Evolutionary conservation across 1,140 invertebrate species (phyloP).

Genomic region (Platorchestia sp.): DNA sequence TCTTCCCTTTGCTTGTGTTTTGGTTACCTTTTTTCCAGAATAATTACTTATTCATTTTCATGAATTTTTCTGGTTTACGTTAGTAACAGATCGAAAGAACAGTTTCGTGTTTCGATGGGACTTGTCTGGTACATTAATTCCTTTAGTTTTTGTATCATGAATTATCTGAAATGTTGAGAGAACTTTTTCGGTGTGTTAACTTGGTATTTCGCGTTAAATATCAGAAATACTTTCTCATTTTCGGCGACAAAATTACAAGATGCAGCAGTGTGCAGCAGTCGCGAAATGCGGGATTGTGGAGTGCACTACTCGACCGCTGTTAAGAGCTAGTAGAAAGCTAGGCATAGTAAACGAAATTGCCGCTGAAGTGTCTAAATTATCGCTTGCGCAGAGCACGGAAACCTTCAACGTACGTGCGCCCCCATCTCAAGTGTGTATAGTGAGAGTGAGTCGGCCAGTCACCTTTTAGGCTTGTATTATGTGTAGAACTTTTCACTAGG

Average conservation of each 20-base stretch:
- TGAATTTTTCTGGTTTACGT: neutral
- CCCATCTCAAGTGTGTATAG: neutral
- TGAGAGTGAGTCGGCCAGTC: neutral
- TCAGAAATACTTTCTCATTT: neutral
- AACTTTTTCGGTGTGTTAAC: neutral
- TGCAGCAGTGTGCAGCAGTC: no score
- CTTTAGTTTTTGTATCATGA: neutral
- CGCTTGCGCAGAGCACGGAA: neutral
- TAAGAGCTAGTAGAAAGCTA: neutral
- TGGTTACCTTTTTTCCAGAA: neutral
- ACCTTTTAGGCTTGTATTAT: neutral
- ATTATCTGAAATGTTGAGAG: neutral
- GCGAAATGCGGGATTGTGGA: neutral
- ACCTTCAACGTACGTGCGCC: neutral
- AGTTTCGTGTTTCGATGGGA: neutral
- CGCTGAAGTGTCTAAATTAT: neutral
- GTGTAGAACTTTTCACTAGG: neutral
- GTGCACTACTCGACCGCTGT: neutral
- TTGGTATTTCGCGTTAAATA: neutral
- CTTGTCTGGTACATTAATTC: neutral
- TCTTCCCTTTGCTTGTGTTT: no score
- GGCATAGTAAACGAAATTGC: neutral
- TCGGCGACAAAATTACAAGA: neutral
- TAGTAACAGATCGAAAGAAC: neutral
- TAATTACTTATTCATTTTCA: neutral